A percentile compares a stretch with the other conserved stretches of the same genome.
Evolutionary conservation across 2,888 invertebrate species (phyloP).

Genomic region (Tolmerus cingulatus): DNA sequence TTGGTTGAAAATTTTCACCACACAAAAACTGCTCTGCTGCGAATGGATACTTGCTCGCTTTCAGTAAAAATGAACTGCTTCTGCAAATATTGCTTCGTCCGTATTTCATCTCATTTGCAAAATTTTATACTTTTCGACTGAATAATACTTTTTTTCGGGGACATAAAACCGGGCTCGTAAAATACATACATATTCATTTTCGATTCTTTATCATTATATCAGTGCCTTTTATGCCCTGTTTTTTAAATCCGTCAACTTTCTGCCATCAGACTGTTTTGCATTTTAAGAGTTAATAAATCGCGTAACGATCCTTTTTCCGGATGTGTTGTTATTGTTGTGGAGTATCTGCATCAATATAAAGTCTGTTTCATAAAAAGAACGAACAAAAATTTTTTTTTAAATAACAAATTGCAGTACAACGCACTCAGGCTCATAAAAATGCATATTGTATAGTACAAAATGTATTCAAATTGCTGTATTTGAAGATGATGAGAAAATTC

Average conservation of each 20-base stretch:
- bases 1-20: neutral
- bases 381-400: neutral
- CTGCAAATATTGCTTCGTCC: neutral
- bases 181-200: neutral
- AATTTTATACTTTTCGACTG: neutral
- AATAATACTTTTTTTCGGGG: neutral
- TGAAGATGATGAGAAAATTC: neutral
- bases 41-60: neutral
- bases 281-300: neutral
- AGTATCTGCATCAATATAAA: neutral
- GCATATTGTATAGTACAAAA: neutral
- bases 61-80: neutral
- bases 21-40: neutral
- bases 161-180: neutral
- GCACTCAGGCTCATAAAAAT: neutral
- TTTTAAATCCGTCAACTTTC: neutral
- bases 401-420: neutral
- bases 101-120: neutral
- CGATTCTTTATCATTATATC: neutral
- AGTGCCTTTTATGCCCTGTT: neutral
- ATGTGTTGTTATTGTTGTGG: neutral
- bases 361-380: neutral
- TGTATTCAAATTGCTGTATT: neutral
- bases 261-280: neutral
- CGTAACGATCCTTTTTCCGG: neutral